These are phyloP conservation scores for Scaptomyza tumidula DNA, from an alignment of 2,888 invertebrate genomes.

Conservation along the genomic window DNA sequence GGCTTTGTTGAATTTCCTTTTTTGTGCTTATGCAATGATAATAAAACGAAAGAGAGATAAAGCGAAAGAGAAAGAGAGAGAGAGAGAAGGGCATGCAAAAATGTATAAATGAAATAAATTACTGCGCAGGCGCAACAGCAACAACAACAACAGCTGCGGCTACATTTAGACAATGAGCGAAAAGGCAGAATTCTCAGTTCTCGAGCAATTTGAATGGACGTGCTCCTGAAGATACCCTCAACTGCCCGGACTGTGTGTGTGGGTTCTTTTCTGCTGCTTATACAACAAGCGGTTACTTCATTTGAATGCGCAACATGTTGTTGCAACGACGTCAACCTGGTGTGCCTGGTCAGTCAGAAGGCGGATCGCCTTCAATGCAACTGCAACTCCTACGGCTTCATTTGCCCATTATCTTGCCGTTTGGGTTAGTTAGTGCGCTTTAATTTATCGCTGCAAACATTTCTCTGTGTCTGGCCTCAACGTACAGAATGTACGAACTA, in stretches of 20 bases:
- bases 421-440: slow-evolving; percentile 71
- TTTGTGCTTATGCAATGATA: slow-evolving; percentile 68
- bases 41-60: slow-evolving; percentile 59
- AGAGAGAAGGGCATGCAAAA: background rate
- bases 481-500: slow-evolving; percentile 17
- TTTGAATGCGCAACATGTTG: slow-evolving; percentile 68
- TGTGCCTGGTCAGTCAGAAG: slow-evolving; percentile 11
- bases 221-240: slow-evolving; percentile 37
- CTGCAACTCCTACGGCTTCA: slow-evolving; percentile 74
- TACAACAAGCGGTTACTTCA: slow-evolving; percentile 38
- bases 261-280: slow-evolving; percentile 19
- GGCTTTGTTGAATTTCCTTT: slow-evolving; percentile 51
- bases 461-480: slow-evolving; percentile 30
- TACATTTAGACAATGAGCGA: slow-evolving; percentile 45
- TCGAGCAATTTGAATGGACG: slow-evolving; percentile 70
- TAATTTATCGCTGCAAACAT: slow-evolving; percentile 71
- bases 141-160: slow-evolving; percentile 2
- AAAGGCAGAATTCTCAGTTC: slow-evolving; percentile 5
- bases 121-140: slow-evolving; percentile 70
- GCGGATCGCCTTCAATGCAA: slow-evolving; percentile 24
- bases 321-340: slow-evolving; percentile 35
- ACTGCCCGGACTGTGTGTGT: slow-evolving; percentile 17
- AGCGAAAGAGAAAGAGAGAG: background rate
- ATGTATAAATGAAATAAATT: slow-evolving; percentile 72
- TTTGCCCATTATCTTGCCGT: slow-evolving; percentile 75